A percentile compares a stretch with the other conserved stretches of the same genome.
Conservation (phyloP, 2,113 vertebrate genomes). For the Junco hyemalis region DNA sequence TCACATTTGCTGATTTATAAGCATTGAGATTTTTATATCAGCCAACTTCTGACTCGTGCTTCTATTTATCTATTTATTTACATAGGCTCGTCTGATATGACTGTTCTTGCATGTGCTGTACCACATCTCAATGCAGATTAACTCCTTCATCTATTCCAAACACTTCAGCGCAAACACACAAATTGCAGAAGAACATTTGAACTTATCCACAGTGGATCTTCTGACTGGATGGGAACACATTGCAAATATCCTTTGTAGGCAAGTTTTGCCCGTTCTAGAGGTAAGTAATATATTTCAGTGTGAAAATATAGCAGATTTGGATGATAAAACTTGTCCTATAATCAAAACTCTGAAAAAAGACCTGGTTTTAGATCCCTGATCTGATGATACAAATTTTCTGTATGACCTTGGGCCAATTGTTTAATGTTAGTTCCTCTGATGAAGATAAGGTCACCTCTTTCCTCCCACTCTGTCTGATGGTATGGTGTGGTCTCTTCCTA, state of each 20-base stretch:
- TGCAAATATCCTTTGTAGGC: neutral
- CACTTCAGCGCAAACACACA: neutral
- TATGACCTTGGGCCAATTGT: neutral
- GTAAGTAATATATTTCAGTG: neutral
- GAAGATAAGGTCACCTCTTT: conserved; percentile 3
- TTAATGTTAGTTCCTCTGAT: neutral
- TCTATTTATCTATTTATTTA: conserved; percentile 20
- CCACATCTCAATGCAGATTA: neutral
- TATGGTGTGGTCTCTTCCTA: neutral
- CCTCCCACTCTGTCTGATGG: neutral
- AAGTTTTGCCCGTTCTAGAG: neutral
- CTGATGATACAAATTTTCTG: neutral
- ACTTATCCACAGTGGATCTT: neutral
- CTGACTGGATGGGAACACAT: neutral
- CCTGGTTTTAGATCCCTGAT: neutral
- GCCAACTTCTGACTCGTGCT: neutral
- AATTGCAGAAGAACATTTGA: neutral
- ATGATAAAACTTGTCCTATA: neutral
- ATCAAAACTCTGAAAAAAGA: neutral
- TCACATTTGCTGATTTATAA: neutral
- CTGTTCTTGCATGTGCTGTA: neutral
- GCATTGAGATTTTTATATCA: neutral
- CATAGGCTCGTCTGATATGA: neutral
- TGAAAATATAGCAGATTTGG: neutral
- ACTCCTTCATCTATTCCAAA: neutral